Percentiles rank a stretch among this genome's conserved stretches.
phyloP scores from a whole-genome alignment of 1,140 invertebrate genomes.

The Zaprionus davidi region DNA sequence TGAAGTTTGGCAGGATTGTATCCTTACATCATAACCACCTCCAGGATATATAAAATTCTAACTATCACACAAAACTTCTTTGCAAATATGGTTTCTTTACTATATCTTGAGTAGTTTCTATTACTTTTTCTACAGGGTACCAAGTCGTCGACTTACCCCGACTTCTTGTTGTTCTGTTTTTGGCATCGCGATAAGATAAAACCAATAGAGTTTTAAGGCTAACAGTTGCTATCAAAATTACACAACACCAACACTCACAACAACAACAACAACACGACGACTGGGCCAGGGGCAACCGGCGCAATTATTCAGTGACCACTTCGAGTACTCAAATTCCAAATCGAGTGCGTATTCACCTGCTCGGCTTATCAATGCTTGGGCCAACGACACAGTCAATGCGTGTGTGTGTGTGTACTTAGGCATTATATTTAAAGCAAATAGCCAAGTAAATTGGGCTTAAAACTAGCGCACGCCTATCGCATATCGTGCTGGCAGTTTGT shows the following conservation, averaged over 20 bases:
- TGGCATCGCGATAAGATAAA: constrained; percentile 68
- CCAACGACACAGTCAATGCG: neutral
- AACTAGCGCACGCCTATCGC: constrained; percentile 18
- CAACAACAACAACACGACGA: constrained; percentile 3
- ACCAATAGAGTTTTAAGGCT: constrained; percentile 76
- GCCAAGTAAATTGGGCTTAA: constrained; percentile 16
- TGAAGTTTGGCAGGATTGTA: neutral
- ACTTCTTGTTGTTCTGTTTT: constrained; percentile 28
- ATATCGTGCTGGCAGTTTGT: constrained; percentile 34
- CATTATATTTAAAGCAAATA: constrained; percentile 16
- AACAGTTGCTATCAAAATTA: constrained; percentile 65
- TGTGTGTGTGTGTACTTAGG: neutral
- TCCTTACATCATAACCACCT: too few species aligned
- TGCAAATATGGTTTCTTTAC: too few species aligned
- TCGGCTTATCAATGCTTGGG: constrained; percentile 25
- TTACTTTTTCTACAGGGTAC: neutral
- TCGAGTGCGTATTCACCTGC: constrained; percentile 6
- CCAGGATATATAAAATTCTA: too few species aligned
- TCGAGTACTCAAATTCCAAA: constrained; percentile 15
- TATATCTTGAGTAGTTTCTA: too few species aligned
- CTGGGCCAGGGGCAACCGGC: constrained; percentile 32
- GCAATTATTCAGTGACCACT: constrained; percentile 5
- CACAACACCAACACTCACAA: constrained; percentile 12
- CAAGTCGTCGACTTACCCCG: neutral
- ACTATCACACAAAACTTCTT: too few species aligned